A percentile compares a stretch with the other conserved stretches of the same genome.
Conservation (phyloP, 2,113 vertebrate genomes). For the Hydrolagus affinis region DNA sequence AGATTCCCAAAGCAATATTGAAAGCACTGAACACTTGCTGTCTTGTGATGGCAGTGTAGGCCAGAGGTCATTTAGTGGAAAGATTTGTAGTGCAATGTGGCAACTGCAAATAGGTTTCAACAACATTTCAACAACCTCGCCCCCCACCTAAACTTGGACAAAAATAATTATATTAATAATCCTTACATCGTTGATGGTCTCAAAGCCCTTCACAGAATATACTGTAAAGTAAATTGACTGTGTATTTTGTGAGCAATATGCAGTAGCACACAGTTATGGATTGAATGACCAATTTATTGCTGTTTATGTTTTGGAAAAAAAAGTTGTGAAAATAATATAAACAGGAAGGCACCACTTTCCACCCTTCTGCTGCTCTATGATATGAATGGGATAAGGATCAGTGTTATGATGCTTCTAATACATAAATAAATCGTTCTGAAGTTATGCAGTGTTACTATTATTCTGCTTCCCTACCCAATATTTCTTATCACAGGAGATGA, state of each 20-base stretch:
- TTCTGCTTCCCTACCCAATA: background rate
- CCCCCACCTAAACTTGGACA: too few species aligned
- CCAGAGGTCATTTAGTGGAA: background rate
- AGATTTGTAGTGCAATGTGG: too few species aligned
- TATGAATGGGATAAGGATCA: background rate
- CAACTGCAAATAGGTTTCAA: background rate
- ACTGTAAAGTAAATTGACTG: too few species aligned
- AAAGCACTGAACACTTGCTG: background rate
- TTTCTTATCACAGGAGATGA: background rate
- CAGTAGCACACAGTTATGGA: too few species aligned
- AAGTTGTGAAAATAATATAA: too few species aligned
- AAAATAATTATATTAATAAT: too few species aligned
- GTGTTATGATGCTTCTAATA: background rate
- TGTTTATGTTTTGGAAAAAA: too few species aligned
- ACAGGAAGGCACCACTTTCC: background rate
- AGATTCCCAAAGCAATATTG: background rate
- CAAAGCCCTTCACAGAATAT: too few species aligned
- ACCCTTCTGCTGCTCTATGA: background rate
- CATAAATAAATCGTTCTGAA: background rate
- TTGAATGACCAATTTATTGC: too few species aligned
- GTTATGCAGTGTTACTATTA: background rate
- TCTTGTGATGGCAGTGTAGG: background rate
- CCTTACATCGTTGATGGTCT: too few species aligned
- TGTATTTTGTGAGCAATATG: too few species aligned
- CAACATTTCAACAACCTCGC: too few species aligned